Evolutionary conservation across 1,140 invertebrate species (phyloP).

Genomic region (Dolichoris vasculosae): DNA sequence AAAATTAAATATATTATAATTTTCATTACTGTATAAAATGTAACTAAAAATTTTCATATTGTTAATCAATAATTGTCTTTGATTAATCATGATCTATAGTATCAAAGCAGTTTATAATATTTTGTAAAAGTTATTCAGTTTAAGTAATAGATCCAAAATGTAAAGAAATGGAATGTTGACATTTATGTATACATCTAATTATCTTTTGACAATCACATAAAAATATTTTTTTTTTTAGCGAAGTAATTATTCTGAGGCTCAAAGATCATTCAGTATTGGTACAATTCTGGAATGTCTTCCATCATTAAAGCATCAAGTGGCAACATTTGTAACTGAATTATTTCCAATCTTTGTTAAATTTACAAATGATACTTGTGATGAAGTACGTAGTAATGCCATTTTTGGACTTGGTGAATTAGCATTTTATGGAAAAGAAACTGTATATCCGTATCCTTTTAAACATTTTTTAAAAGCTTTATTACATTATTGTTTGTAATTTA

Average conservation of each 20-base stretch:
- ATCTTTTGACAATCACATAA: slow-evolving; percentile 22
- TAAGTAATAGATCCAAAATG: no score
- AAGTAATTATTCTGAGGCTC: slow-evolving; percentile 77
- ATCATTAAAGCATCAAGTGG: slow-evolving; percentile 76
- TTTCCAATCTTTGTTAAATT: slow-evolving; percentile 79
- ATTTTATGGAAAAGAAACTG: slow-evolving; percentile 77
- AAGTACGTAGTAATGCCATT: slow-evolving; percentile 86
- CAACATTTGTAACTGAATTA: slow-evolving; percentile 77
- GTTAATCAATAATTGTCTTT: no score
- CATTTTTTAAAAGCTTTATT: neutral
- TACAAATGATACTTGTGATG: slow-evolving; percentile 78
- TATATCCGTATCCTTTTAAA: slow-evolving; percentile 76
- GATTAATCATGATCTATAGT: no score
- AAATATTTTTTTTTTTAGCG: slow-evolving; percentile 67
- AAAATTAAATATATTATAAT: no score
- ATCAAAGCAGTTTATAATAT: no score
- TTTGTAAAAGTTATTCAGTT: no score
- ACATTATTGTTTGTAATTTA: neutral
- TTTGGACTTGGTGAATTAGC: slow-evolving; percentile 85
- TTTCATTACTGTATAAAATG: no score
- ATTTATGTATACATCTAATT: slow-evolving; percentile 45
- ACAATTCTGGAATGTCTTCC: slow-evolving; percentile 84
- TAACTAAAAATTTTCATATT: no score
- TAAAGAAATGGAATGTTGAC: neutral
- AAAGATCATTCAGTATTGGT: slow-evolving; percentile 83